A percentile compares a stretch with the other conserved stretches of the same genome.
Evolutionary conservation across 2,113 vertebrate species (phyloP).

Genomic region (Oxygymnocypris stewartii): DNA sequence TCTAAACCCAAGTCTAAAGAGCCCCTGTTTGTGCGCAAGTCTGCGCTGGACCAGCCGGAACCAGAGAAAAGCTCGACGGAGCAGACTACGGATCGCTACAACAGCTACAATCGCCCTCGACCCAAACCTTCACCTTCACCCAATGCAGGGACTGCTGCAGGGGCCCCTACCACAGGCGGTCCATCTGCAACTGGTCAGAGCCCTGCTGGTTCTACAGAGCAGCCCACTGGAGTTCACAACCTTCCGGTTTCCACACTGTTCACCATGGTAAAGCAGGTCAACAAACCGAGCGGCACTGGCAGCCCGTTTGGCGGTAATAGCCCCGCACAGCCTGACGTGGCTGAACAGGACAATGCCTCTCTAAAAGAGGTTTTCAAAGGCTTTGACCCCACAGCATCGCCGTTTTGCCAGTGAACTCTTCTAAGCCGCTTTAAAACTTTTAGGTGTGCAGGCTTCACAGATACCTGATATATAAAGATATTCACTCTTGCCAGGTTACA

Average conservation of each 20-base stretch:
- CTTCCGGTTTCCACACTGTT: slow-evolving; percentile 86
- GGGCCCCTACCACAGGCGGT: slow-evolving; percentile 34
- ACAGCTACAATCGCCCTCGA: slow-evolving; percentile 90
- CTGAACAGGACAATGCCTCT: slow-evolving; percentile 86
- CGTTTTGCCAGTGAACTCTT: slow-evolving; percentile 86
- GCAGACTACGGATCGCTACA: slow-evolving; percentile 83
- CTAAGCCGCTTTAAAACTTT: slow-evolving; percentile 25
- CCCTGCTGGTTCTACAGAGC: slow-evolving; percentile 55
- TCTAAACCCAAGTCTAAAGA: slow-evolving; percentile 81
- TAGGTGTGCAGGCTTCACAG: not conserved
- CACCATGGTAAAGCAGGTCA: slow-evolving; percentile 80
- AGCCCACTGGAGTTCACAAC: slow-evolving; percentile 78
- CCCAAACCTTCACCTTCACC: slow-evolving; percentile 77
- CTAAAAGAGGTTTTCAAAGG: slow-evolving; percentile 97
- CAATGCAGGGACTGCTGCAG: slow-evolving; percentile 57
- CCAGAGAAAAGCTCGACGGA: slow-evolving; percentile 69
- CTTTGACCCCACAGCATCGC: slow-evolving; percentile 93
- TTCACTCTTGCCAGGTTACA: slow-evolving; percentile 7
- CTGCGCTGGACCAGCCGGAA: slow-evolving; percentile 86
- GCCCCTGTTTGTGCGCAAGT: slow-evolving; percentile 85
- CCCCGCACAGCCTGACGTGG: slow-evolving; percentile 75
- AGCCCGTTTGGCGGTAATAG: slow-evolving; percentile 89
- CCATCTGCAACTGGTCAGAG: slow-evolving; percentile 55
- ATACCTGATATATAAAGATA: not conserved
- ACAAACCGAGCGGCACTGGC: slow-evolving; percentile 76